Conservation (phyloP, 2,113 vertebrate species). For the Oxygymnocypris stewartii region DNA sequence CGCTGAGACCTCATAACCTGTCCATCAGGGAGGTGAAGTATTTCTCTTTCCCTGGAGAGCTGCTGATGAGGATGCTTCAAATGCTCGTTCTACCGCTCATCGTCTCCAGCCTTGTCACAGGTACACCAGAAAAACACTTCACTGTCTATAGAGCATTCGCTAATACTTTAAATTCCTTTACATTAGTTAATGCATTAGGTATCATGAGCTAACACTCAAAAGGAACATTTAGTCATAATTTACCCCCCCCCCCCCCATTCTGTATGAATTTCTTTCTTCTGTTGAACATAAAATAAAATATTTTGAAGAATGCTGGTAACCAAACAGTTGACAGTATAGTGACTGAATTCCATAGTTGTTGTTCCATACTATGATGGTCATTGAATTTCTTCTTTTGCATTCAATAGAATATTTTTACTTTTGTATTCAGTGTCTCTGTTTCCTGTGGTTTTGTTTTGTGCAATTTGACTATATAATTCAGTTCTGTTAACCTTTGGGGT, state of each 20-base stretch:
- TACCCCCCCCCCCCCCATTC: too few relatives aligned
- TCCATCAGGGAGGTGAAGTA: conserved; percentile 91
- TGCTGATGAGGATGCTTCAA: conserved; percentile 97
- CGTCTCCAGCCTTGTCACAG: conserved; percentile 94
- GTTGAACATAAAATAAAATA: not conserved
- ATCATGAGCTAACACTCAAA: not conserved
- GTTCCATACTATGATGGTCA: too few relatives aligned
- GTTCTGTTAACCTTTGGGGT: too few relatives aligned
- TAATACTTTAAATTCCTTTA: not conserved
- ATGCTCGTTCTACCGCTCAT: conserved; percentile 96
- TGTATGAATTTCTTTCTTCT: not conserved
- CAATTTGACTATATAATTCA: too few relatives aligned
- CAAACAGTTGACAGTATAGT: not conserved
- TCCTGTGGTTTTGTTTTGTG: too few relatives aligned
- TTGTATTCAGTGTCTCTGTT: too few relatives aligned
- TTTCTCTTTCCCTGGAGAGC: conserved; percentile 93
- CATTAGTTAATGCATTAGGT: not conserved
- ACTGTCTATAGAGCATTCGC: not conserved
- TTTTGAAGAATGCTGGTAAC: too few relatives aligned
- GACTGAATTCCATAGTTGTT: not conserved
- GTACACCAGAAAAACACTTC: conserved; percentile 63
- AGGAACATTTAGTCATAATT: not conserved
- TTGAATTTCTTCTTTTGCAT: too few relatives aligned
- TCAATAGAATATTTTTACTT: too few relatives aligned
- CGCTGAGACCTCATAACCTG: conserved; percentile 83